Evolutionary conservation across 2,888 invertebrate species (phyloP).

Genomic region (Drosophila sordidula): DNA sequence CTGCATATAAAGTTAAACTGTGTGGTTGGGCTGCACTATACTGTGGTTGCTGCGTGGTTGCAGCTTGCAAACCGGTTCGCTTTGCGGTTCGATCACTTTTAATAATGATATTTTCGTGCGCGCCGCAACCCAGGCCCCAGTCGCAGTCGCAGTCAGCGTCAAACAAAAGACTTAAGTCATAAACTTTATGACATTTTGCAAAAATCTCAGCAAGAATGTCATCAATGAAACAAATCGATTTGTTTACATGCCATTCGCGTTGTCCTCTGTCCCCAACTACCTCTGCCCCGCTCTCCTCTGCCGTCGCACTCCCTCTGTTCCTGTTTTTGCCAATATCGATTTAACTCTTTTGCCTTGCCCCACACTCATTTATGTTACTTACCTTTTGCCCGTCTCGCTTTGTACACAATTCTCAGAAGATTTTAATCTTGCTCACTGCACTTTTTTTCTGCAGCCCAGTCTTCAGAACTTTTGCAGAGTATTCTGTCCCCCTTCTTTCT

Average conservation of each 20-base stretch:
- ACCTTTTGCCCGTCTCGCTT: conserved; percentile 52
- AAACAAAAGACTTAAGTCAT: conserved; percentile 84
- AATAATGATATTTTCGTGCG: conserved; percentile 71
- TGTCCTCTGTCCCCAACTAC: conserved; percentile 6
- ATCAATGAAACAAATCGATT: conserved; percentile 85
- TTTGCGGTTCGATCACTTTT: conserved; percentile 61
- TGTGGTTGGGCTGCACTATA: background rate
- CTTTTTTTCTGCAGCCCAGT: conserved; percentile 18
- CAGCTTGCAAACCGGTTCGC: conserved; percentile 48
- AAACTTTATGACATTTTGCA: conserved; percentile 84
- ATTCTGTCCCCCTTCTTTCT: too few relatives aligned
- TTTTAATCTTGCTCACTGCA: conserved; percentile 76
- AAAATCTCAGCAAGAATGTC: conserved; percentile 81
- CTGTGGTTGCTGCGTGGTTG: conserved; percentile 23
- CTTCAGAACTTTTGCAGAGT: background rate
- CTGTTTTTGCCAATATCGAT: conserved; percentile 65
- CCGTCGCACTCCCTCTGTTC: conserved; percentile 19
- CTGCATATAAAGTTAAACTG: conserved; percentile 55
- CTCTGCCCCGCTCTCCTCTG: background rate
- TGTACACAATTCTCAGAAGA: conserved; percentile 77
- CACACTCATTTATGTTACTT: conserved; percentile 71
- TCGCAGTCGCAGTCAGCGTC: conserved; percentile 35
- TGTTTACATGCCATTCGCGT: conserved; percentile 76
- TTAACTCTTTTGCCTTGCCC: conserved; percentile 63
- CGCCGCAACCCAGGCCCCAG: conserved; percentile 4